Conservation (phyloP, 1,140 invertebrate species). For the Bombus pascuorum region DNA sequence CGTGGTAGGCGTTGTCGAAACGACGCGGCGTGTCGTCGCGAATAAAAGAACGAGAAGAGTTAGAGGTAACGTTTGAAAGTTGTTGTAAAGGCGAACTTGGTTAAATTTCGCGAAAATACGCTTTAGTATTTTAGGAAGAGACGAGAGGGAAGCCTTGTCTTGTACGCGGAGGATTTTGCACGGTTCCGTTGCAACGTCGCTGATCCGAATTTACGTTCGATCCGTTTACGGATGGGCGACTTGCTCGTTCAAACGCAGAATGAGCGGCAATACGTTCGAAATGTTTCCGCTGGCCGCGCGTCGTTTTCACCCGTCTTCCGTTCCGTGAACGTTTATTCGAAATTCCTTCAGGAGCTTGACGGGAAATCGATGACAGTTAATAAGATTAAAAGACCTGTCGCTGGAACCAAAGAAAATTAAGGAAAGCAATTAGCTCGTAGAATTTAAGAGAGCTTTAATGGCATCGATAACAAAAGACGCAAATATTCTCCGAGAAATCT, state of each 20-base stretch:
- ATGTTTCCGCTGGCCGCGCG: neutral
- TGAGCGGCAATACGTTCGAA: neutral
- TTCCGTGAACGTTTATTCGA: slow-evolving; percentile 6
- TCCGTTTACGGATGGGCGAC: neutral
- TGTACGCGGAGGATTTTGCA: neutral
- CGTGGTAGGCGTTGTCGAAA: neutral
- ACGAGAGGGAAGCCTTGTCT: neutral
- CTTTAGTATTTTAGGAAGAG: neutral
- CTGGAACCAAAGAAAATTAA: neutral
- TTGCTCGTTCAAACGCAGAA: slow-evolving; percentile 1
- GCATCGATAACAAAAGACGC: slow-evolving; percentile 12
- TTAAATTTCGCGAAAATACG: neutral
- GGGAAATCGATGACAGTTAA: slow-evolving; percentile 43
- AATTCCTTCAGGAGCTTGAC: slow-evolving; percentile 17
- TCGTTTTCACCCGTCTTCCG: slow-evolving; percentile 15
- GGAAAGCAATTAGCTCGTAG: slow-evolving; percentile 33
- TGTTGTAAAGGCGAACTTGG: neutral
- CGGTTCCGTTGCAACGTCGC: neutral
- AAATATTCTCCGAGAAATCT: neutral
- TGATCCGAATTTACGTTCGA: neutral
- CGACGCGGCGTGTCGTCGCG: neutral
- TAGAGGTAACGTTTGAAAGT: slow-evolving; percentile 38
- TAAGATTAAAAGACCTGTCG: slow-evolving; percentile 28
- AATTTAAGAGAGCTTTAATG: slow-evolving; percentile 9
- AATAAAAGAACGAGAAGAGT: slow-evolving; percentile 10